Conservation (phyloP, 1,140 invertebrate genomes). For the Macrosteles quadrilineatus region DNA sequence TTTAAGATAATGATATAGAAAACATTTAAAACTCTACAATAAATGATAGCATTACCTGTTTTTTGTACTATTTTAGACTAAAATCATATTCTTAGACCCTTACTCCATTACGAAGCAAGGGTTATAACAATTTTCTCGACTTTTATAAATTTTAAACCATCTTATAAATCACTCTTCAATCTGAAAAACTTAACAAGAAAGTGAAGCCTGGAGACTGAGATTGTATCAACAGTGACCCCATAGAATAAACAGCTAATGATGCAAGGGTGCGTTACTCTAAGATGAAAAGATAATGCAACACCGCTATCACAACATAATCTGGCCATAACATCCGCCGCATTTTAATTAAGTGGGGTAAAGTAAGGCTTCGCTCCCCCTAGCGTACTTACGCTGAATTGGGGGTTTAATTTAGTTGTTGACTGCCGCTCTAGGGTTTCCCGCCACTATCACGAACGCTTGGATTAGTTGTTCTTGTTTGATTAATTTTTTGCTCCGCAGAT, state of each 20-base stretch:
- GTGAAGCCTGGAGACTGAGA: too few relatives aligned
- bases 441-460: background rate
- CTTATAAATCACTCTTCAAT: too few relatives aligned
- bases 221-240: too few relatives aligned
- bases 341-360: background rate
- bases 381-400: slow-evolving; percentile 6
- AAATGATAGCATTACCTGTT: too few relatives aligned
- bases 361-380: background rate
- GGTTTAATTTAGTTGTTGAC: slow-evolving; percentile 16
- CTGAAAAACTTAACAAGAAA: too few relatives aligned
- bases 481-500: slow-evolving; percentile 7
- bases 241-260: background rate
- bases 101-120: too few relatives aligned
- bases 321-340: background rate
- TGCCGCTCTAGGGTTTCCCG: background rate
- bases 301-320: slow-evolving; percentile 13
- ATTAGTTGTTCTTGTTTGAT: slow-evolving; percentile 17
- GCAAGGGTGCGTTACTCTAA: background rate
- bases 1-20: too few relatives aligned
- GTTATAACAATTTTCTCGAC: too few relatives aligned
- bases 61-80: too few relatives aligned
- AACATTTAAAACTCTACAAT: too few relatives aligned
- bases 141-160: too few relatives aligned
- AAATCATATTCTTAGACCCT: too few relatives aligned
- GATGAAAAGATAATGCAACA: background rate